Percentiles rank a stretch among this genome's conserved stretches.
Conservation (phyloP, 2,888 invertebrate genomes). For the Sceliomorpha sp. region DNA sequence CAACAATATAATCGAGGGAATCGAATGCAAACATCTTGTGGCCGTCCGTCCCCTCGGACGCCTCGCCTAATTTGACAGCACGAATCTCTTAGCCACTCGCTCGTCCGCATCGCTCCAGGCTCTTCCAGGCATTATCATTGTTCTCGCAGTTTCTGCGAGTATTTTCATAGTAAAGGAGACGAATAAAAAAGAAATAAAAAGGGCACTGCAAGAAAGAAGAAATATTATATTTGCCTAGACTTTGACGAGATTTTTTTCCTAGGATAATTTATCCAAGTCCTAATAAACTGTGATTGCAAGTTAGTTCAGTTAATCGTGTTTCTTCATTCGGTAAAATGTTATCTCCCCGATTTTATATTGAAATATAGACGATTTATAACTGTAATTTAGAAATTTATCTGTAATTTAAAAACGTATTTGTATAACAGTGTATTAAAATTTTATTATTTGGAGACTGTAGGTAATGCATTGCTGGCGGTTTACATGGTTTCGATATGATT, state of each 20-base stretch:
- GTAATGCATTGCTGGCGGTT: no score
- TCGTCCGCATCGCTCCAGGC: constrained; percentile 25
- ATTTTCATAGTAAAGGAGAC: constrained; percentile 30
- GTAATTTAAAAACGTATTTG: no score
- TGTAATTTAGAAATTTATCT: no score
- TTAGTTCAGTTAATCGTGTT: not conserved
- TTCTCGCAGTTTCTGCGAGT: constrained; percentile 44
- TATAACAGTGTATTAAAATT: no score
- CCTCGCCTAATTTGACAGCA: no score
- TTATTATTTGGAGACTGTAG: no score
- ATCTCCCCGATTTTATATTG: no score
- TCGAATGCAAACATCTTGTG: no score
- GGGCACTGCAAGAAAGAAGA: constrained; percentile 14
- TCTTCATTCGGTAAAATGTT: not conserved
- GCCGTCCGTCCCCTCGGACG: no score
- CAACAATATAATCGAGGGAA: no score
- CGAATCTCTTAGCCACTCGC: constrained; percentile 60
- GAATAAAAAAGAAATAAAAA: constrained; percentile 32
- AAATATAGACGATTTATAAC: no score
- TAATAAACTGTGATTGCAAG: constrained; percentile 1
- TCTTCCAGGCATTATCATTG: constrained; percentile 47
- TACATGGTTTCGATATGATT: no score
- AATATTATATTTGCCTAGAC: constrained; percentile 2
- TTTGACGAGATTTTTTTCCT: constrained; percentile 8
- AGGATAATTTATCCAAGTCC: not conserved